Conservation (phyloP, 2,113 vertebrate genomes). For the Hipposideros armiger region DNA sequence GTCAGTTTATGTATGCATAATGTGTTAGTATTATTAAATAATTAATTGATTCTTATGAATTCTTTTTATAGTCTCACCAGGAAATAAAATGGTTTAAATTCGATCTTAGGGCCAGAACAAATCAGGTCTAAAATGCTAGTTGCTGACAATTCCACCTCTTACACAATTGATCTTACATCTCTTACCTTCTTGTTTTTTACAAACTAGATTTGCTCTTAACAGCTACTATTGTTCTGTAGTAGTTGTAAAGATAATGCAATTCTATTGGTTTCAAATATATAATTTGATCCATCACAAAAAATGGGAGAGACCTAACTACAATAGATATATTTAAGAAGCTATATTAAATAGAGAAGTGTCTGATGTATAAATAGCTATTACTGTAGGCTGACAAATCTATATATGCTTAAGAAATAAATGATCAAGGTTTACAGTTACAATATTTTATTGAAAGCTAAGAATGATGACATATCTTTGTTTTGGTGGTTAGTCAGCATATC, state of each 20-base stretch:
- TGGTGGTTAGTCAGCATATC: neutral
- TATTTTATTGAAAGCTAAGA: neutral
- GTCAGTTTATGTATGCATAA: neutral
- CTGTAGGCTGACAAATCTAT: neutral
- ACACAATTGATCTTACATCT: neutral
- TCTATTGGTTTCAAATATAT: neutral
- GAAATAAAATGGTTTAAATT: neutral
- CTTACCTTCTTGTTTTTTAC: neutral
- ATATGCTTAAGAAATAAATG: constrained; percentile 43
- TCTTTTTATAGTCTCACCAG: neutral
- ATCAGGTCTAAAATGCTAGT: neutral
- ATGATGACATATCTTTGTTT: neutral
- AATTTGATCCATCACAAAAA: neutral
- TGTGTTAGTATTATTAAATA: neutral
- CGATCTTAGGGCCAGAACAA: neutral
- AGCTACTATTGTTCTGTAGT: neutral
- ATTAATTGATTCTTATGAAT: neutral
- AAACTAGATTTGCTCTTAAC: neutral
- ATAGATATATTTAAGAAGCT: neutral
- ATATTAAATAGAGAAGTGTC: neutral
- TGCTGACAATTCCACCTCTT: neutral
- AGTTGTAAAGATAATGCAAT: neutral
- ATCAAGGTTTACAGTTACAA: neutral
- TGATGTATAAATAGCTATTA: neutral
- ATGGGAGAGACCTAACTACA: neutral